These are phyloP conservation scores for Gymnoscopelus braueri DNA, from an alignment of 2,797 vertebrate species.

Conservation along the genomic window DNA sequence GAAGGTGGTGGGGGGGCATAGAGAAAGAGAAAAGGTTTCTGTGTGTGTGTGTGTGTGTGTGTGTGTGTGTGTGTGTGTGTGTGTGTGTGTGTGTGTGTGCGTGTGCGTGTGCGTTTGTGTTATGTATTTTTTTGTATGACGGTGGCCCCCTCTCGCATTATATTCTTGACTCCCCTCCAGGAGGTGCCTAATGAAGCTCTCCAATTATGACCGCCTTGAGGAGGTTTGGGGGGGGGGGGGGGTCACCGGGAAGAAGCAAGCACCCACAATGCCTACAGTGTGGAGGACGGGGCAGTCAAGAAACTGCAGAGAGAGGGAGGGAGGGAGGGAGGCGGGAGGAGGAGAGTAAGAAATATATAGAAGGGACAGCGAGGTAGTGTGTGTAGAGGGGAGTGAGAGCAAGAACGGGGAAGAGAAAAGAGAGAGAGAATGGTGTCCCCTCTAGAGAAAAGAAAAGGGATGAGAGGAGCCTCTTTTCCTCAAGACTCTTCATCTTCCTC, in stretches of 20 bases:
- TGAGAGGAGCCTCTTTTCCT: conserved; percentile 71
- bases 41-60: not conserved
- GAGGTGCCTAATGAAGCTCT: conserved; percentile 86
- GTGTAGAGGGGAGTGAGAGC: no score
- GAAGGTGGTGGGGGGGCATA: conserved; percentile 46
- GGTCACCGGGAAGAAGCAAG: conserved; percentile 83
- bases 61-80: not conserved
- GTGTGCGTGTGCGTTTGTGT: conserved; percentile 6
- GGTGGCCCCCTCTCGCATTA: conserved; percentile 89
- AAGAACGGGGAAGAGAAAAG: not conserved
- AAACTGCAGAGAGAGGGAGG: no score
- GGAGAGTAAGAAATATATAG: not conserved
- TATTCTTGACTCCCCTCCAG: conserved; percentile 92
- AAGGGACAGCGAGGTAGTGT: no score
- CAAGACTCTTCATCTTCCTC: conserved; percentile 77
- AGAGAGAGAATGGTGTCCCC: conserved; percentile 66
- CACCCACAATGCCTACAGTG: conserved; percentile 62
- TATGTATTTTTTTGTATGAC: conserved; percentile 78
- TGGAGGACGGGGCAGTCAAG: conserved; percentile 38
- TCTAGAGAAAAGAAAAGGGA: conserved; percentile 47
- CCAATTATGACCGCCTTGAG: conserved; percentile 49
- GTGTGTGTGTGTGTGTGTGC: not conserved
- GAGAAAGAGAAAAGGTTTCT: conserved; percentile 66
- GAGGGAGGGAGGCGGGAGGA: not conserved
- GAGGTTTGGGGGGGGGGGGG: conserved; percentile 67